Conservation (phyloP, 30 jellyfish, hydroid and myxozoan species). For the Catostylus mosaicus region DNA sequence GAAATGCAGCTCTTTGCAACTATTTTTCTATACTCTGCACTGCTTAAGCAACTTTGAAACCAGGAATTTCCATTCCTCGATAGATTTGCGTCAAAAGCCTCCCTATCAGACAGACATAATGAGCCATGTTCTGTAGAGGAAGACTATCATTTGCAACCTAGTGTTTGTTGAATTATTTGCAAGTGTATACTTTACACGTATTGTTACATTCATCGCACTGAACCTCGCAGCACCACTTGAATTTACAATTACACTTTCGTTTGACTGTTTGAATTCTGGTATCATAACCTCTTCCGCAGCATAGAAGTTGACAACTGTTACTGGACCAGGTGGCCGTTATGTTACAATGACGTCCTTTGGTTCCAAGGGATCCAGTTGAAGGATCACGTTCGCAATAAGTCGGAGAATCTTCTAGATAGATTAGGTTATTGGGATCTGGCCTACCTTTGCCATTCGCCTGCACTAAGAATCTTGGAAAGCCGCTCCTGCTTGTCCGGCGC, state of each 20-base stretch:
- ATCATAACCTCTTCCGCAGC: slow-evolving; percentile 97
- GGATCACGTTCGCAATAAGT: slow-evolving; percentile 83
- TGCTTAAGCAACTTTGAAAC: too few species aligned
- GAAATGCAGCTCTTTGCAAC: too few species aligned
- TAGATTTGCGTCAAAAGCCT: too few species aligned
- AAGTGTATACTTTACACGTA: slow-evolving; percentile 62
- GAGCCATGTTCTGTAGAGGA: too few species aligned
- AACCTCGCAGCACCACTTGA: slow-evolving; percentile 96
- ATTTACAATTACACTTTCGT: slow-evolving; percentile 80
- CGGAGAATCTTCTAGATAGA: slow-evolving; percentile 85
- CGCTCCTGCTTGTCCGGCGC: slow-evolving; percentile 60
- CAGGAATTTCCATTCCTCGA: too few species aligned
- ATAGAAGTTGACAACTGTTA: slow-evolving; percentile 75
- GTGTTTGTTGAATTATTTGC: slow-evolving; percentile 49
- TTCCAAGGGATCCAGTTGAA: slow-evolving; percentile 85
- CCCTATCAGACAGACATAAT: too few species aligned
- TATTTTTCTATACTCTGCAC: too few species aligned
- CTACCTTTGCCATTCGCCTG: slow-evolving; percentile 22
- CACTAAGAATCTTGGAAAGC: slow-evolving; percentile 71
- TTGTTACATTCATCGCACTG: slow-evolving; percentile 78
- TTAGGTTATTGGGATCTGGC: slow-evolving; percentile 41
- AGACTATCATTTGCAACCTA: too few species aligned
- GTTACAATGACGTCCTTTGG: slow-evolving; percentile 88
- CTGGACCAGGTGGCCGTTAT: slow-evolving; percentile 24
- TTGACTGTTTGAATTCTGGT: slow-evolving; percentile 62